Evolutionary conservation across 1,140 invertebrate species (phyloP).

Genomic region (Plodia interpunctella): DNA sequence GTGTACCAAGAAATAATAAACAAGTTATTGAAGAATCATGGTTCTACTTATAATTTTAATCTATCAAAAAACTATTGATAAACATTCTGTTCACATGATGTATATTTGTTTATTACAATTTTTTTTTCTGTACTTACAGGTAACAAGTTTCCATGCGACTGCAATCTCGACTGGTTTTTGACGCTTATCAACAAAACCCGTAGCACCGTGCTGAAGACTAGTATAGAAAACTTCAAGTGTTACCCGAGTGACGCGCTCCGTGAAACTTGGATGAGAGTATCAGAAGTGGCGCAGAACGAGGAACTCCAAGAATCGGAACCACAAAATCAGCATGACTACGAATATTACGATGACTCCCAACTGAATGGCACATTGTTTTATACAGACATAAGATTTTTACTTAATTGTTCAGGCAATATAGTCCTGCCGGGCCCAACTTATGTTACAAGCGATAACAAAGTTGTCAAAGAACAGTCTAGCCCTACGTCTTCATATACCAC

Average conservation of each 20-base stretch:
- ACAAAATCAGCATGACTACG: slow-evolving; percentile 42
- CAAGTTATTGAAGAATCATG: too few species aligned
- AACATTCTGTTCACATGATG: too few species aligned
- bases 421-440: neutral
- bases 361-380: slow-evolving; percentile 65
- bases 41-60: too few species aligned
- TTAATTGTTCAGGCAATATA: slow-evolving; percentile 45
- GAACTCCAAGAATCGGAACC: slow-evolving; percentile 30
- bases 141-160: slow-evolving; percentile 62
- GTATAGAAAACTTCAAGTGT: slow-evolving; percentile 62
- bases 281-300: slow-evolving; percentile 43
- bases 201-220: slow-evolving; percentile 42
- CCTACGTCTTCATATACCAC: slow-evolving; percentile 5
- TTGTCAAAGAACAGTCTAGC: slow-evolving; percentile 18
- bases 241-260: slow-evolving; percentile 41
- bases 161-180: slow-evolving; percentile 59
- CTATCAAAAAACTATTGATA: too few species aligned
- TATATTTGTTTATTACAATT: neutral
- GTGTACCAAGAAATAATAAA: too few species aligned
- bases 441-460: slow-evolving; percentile 1
- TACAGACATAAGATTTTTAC: slow-evolving; percentile 51
- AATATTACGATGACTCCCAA: slow-evolving; percentile 65
- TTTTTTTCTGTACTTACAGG: slow-evolving; percentile 34
- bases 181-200: slow-evolving; percentile 51
- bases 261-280: slow-evolving; percentile 45